Percentiles rank a stretch among this genome's conserved stretches.
Conservation (phyloP, 92 coral and sea anemone species). For the Diadumene lineata region DNA sequence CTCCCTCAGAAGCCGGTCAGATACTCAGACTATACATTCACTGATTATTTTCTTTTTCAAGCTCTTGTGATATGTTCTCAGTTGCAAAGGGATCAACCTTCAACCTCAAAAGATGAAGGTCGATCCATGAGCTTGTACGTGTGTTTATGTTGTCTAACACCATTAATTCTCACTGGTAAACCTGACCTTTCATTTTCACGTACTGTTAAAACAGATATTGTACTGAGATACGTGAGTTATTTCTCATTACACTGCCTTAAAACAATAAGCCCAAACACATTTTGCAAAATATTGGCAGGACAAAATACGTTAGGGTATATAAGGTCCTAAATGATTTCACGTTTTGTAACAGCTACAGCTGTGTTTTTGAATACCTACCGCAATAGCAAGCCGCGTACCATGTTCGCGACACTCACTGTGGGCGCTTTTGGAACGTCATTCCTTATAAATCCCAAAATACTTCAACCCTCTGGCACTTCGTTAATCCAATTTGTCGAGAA, state of each 20-base stretch:
- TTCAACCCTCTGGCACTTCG: background rate
- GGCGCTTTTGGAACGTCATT: background rate
- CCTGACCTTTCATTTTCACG: conserved; percentile 2
- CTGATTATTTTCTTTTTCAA: no score
- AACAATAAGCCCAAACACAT: background rate
- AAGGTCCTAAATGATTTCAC: no score
- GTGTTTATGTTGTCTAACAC: background rate
- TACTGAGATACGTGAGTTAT: background rate
- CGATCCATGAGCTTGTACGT: background rate
- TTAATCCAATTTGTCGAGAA: background rate
- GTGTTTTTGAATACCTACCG: background rate
- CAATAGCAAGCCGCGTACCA: background rate
- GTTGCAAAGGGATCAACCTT: no score
- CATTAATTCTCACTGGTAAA: background rate
- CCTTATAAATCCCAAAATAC: background rate
- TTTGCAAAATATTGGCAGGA: no score
- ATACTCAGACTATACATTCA: no score
- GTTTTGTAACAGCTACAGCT: no score
- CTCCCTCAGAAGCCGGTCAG: no score
- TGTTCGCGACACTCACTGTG: background rate
- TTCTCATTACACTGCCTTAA: no score
- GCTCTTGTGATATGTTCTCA: no score
- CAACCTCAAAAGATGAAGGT: no score
- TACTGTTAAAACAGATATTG: background rate
- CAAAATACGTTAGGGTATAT: no score